Conservation (phyloP, 2,888 invertebrate species). For the Auanema sp. region DNA sequence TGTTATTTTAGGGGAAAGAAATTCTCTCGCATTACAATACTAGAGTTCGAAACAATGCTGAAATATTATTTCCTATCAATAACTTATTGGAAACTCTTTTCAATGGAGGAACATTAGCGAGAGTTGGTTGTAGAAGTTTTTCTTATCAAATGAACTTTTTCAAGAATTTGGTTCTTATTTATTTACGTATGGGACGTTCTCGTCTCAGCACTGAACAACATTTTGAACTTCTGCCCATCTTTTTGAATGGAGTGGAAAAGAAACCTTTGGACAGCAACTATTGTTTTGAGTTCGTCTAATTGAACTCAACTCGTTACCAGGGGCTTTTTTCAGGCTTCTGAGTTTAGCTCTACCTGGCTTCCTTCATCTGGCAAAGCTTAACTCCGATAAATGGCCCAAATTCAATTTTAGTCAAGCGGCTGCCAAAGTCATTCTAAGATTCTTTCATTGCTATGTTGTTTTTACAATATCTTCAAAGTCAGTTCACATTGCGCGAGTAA, state of each 20-base stretch:
- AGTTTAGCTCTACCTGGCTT: constrained; percentile 29
- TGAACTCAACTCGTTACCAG: no score
- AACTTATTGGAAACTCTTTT: constrained; percentile 83
- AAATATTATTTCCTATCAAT: constrained; percentile 67
- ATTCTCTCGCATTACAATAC: constrained; percentile 71
- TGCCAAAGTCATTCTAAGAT: background rate
- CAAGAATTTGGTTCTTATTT: constrained; percentile 39
- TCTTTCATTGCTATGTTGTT: constrained; percentile 3
- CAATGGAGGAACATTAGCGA: constrained; percentile 3
- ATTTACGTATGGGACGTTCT: constrained; percentile 31
- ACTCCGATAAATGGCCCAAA: constrained; percentile 29
- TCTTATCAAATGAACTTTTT: constrained; percentile 5
- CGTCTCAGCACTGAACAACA: constrained; percentile 19
- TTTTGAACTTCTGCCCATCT: constrained; percentile 25
- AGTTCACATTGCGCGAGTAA: background rate
- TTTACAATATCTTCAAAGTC: background rate
- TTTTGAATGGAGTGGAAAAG: constrained; percentile 19
- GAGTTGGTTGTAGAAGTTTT: constrained; percentile 12
- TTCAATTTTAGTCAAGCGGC: background rate
- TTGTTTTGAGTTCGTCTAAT: constrained; percentile 25
- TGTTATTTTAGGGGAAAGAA: constrained; percentile 15
- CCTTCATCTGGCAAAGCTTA: constrained; percentile 23
- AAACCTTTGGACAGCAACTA: constrained; percentile 20
- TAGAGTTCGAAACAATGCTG: constrained; percentile 85
- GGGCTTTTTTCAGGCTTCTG: constrained; percentile 31